phyloP scores from a whole-genome alignment of 2,797 vertebrate species.

The Threskiornis aethiopicus region DNA sequence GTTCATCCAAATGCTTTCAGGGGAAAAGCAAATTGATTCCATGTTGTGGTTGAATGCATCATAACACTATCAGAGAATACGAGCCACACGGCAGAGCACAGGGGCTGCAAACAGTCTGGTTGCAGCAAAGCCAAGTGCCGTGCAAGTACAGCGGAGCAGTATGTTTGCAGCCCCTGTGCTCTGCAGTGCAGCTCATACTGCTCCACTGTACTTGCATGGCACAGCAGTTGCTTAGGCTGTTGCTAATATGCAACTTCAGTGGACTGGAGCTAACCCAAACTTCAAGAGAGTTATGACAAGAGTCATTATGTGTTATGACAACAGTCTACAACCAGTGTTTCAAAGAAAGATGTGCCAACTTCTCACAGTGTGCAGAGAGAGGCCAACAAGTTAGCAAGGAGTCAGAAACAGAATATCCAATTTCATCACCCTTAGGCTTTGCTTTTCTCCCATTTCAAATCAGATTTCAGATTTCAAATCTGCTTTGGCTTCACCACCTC shows the following conservation, averaged over 20 bases:
- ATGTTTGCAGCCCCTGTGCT: too few species aligned
- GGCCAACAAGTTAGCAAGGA: not conserved
- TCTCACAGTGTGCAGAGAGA: not conserved
- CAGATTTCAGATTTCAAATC: not conserved
- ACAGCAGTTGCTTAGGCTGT: not conserved
- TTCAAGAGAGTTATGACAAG: not conserved
- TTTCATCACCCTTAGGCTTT: not conserved
- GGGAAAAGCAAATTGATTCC: not conserved
- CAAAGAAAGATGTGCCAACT: not conserved
- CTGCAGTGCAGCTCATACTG: too few species aligned
- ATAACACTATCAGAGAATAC: not conserved
- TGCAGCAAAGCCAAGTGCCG: not conserved
- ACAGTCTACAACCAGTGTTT: not conserved
- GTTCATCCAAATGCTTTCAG: not conserved
- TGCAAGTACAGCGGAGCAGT: too few species aligned
- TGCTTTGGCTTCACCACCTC: not conserved
- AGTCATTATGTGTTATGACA: not conserved
- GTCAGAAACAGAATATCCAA: not conserved
- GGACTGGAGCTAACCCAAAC: not conserved
- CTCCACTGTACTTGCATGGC: not conserved
- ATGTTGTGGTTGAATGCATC: not conserved
- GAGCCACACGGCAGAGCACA: not conserved
- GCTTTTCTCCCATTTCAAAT: not conserved
- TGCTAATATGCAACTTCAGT: fast-evolving
- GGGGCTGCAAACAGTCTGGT: not conserved